Evolutionary conservation across 1,140 invertebrate species (phyloP), one percentile per base, ranked within the genome.

Genomic region (Hyles vespertilio): DNA sequence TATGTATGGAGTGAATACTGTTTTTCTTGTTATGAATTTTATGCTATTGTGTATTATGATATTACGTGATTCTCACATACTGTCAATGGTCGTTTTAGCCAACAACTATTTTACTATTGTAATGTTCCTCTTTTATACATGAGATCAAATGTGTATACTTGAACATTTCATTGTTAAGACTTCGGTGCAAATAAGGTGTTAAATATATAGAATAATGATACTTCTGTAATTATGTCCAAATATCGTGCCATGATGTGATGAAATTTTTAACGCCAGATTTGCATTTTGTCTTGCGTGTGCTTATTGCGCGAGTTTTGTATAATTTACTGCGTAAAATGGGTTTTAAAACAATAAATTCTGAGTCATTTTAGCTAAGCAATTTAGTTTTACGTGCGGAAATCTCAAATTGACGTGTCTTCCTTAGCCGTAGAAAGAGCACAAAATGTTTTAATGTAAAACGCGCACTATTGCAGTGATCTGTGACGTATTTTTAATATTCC

Each of bases 361-460:
- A 40, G 36, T 40, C 36, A 40, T 8, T 40, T 40, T 40, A 40
- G 36, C 7, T 48, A 48, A 48, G 5, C 7, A 48, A 48, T 48
- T 48, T 40, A 40, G 36, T 40, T 40, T 40, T 40, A 40, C 36
- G 36, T 48, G 5, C 46, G 4, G 3, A 22, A 48, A 48, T 48
- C 46, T 48, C 46, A n/a, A 48, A n/a, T 11, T 44, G 11, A 36
- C 43, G 50, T 54, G 52, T 54, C 52, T 54, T 54, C 52, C 52
- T 54, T 54, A 54, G 52, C 43, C 34, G 36, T 54, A 54, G 33
- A 34, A 32, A 8, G 9, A 11, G 12, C 22, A 12, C 5, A 44
- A 12, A 12, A 12, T 22, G 5, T 44, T 43, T 3, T 5, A 5
- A 44, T 40, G 3, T 45, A 32, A 43, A 10, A 40, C 10, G 11